phyloP scores from a whole-genome alignment of 2,113 vertebrate genomes.

The Pseudois nayaur region DNA sequence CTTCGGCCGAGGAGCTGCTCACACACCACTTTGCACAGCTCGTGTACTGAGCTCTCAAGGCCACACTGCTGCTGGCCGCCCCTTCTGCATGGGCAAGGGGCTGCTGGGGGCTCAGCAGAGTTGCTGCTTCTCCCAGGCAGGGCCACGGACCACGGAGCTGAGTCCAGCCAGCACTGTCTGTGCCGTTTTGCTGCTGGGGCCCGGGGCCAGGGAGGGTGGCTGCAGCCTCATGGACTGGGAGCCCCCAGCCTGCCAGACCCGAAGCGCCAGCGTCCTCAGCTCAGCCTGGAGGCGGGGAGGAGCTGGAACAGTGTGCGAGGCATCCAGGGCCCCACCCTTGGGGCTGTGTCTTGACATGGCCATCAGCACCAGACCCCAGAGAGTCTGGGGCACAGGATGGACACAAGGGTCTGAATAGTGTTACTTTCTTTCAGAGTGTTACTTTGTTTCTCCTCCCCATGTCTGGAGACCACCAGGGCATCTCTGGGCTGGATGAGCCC shows the following conservation, averaged over 20 bases:
- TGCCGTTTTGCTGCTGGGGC: constrained; percentile 24
- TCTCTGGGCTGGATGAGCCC: constrained; percentile 33
- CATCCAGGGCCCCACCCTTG: neutral
- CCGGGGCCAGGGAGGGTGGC: neutral
- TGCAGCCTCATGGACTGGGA: constrained; percentile 42
- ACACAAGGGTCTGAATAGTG: constrained; percentile 57
- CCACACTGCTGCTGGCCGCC: constrained; percentile 32
- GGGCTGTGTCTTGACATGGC: constrained; percentile 5
- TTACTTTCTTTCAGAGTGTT: constrained; percentile 71
- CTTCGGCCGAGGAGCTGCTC: constrained; percentile 95
- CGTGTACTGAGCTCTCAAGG: constrained; percentile 84
- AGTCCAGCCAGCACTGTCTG: constrained; percentile 37
- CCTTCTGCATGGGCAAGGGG: neutral
- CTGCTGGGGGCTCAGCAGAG: constrained; percentile 22
- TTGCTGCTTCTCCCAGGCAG: constrained; percentile 64
- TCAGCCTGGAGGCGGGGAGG: neutral
- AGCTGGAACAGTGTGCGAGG: neutral
- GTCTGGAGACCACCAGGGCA: constrained; percentile 45
- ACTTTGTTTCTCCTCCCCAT: constrained; percentile 31
- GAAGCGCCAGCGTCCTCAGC: neutral
- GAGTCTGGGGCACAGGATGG: neutral
- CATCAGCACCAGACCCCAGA: neutral
- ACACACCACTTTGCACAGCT: constrained; percentile 95
- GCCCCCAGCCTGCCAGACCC: constrained; percentile 43
- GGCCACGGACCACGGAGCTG: constrained; percentile 37